Conservation (phyloP, 2,888 invertebrate genomes). For the Rhopalosiphum nymphaeae region DNA sequence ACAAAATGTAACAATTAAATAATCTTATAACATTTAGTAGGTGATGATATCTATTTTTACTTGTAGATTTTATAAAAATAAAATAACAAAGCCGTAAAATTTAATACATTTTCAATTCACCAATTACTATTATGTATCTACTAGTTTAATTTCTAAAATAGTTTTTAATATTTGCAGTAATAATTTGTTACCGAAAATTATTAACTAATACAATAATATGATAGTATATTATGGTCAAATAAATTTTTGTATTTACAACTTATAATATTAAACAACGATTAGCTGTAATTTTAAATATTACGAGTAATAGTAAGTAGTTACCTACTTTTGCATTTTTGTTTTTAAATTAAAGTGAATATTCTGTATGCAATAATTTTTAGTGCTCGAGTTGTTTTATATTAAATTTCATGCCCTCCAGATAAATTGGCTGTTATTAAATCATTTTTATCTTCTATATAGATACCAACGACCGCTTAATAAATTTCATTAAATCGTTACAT, state of each 20-base stretch:
- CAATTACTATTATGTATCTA: no score
- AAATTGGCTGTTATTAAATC: slow-evolving; percentile 36
- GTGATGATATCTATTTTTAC: no score
- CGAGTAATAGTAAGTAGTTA: neutral
- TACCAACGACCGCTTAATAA: neutral
- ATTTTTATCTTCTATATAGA: neutral
- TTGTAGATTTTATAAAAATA: no score
- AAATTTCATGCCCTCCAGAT: slow-evolving; percentile 10
- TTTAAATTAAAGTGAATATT: neutral
- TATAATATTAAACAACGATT: neutral
- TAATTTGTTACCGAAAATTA: no score
- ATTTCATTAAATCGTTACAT: neutral
- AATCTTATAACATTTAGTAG: no score
- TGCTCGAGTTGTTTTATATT: slow-evolving; percentile 9
- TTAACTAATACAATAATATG: neutral
- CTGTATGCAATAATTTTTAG: neutral
- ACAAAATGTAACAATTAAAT: no score
- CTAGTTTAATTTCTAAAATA: no score
- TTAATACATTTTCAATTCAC: no score
- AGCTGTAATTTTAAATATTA: neutral
- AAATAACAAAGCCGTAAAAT: no score
- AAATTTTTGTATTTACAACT: neutral
- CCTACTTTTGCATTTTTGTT: neutral
- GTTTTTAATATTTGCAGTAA: no score
- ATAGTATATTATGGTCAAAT: neutral